Percentiles rank a stretch among this genome's conserved stretches.
phyloP scores from a whole-genome alignment of 2,888 invertebrate genomes.

The Schrankia costaestrigalis region DNA sequence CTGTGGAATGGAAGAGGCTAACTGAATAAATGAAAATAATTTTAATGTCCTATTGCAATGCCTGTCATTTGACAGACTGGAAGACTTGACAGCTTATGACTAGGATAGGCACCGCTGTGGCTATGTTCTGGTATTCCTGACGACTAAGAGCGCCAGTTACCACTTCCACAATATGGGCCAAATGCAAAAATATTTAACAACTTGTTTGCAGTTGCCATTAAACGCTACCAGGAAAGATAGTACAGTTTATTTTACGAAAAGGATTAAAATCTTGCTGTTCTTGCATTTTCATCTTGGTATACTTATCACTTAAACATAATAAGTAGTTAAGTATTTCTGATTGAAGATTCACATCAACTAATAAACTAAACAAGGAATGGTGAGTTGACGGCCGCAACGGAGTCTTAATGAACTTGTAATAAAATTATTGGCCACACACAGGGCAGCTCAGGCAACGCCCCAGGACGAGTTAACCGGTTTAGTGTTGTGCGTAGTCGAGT shows the following conservation, averaged over 20 bases:
- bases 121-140: too few species aligned
- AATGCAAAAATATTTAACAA: slow-evolving; percentile 18
- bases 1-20: too few species aligned
- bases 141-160: too few species aligned
- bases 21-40: too few species aligned
- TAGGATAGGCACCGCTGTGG: too few species aligned
- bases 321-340: slow-evolving; percentile 14
- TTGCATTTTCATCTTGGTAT: slow-evolving; percentile 8
- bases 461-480: slow-evolving; percentile 67
- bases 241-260: slow-evolving; percentile 14
- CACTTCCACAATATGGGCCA: too few species aligned
- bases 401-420: slow-evolving; percentile 78
- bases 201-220: slow-evolving; percentile 18
- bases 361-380: slow-evolving; percentile 47
- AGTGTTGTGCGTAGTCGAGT: slow-evolving; percentile 40
- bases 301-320: slow-evolving; percentile 4
- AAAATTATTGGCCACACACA: slow-evolving; percentile 79
- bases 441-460: slow-evolving; percentile 73
- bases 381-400: slow-evolving; percentile 54
- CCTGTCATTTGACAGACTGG: too few species aligned
- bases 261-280: slow-evolving; percentile 10
- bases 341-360: slow-evolving; percentile 31
- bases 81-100: too few species aligned
- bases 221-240: slow-evolving; percentile 14
- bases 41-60: too few species aligned